A percentile compares a stretch with the other conserved stretches of the same genome.
Evolutionary conservation across 1,140 invertebrate genomes (phyloP).

Genomic region (Aphelinus atriplicis): DNA sequence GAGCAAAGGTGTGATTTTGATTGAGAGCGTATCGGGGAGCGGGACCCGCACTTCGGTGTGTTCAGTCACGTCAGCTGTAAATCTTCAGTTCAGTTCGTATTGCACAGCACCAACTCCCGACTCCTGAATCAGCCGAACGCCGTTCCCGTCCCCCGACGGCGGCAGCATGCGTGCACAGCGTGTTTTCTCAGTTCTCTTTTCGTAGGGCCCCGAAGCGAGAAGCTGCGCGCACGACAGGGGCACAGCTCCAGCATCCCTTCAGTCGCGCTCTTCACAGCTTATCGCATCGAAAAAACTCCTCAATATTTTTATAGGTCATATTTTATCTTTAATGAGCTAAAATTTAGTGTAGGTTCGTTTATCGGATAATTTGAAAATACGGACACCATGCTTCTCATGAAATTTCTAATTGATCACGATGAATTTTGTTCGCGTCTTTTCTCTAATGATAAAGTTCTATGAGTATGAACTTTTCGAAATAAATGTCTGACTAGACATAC

Average conservation of each 20-base stretch:
- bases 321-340: too few species aligned
- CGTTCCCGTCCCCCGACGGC: slow-evolving; percentile 61
- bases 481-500: too few species aligned
- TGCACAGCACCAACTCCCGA: background rate
- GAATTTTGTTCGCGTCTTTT: too few species aligned
- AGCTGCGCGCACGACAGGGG: slow-evolving; percentile 61
- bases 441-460: too few species aligned
- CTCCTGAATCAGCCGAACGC: slow-evolving; percentile 38
- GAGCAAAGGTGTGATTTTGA: slow-evolving; percentile 33
- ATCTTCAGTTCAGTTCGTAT: too few species aligned
- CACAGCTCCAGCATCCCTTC: slow-evolving; percentile 46
- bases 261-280: slow-evolving; percentile 43
- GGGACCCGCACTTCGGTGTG: slow-evolving; percentile 44
- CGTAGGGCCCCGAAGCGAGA: slow-evolving; percentile 46
- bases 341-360: too few species aligned
- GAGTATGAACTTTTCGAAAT: too few species aligned
- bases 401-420: too few species aligned
- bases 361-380: too few species aligned
- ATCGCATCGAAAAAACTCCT: background rate
- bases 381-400: too few species aligned
- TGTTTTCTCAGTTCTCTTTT: background rate
- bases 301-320: too few species aligned
- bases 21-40: slow-evolving; percentile 59
- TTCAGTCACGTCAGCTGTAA: too few species aligned
- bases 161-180: slow-evolving; percentile 50